Evolutionary conservation across 35 echinoderm and acorn worm genomes (phyloP), one percentile per base, ranked within the genome.

Genomic region (Apostichopus parvimensis): DNA sequence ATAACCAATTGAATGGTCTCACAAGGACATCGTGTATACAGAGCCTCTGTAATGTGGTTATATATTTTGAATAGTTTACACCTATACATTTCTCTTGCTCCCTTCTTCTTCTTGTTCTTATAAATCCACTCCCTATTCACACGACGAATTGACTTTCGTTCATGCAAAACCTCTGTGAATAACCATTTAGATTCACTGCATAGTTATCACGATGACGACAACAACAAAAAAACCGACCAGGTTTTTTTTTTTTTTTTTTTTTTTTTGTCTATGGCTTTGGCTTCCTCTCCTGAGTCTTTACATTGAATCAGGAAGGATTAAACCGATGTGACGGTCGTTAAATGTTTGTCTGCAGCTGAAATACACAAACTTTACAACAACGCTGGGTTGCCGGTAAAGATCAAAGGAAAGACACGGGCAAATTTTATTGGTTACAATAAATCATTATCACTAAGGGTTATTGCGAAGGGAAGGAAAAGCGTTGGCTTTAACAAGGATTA

Each of bases 381-480:
- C 64, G 64, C 64, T 45, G 34, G 34, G 34, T 45, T 14, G 64
- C 64, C 64, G 64, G 64, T 18, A 68, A 68, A 68, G 11, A 68
- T 68, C 64, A 68, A 68, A 68, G 64, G 64, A 68, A 68, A 68
- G 11, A 68, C 64, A 14, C 11, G 11, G 18, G 64, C 64, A 68
- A 68, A 68, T 68, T 68, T 68, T 68, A 68, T 68, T 68, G 64
- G 64, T 68, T 68, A 68, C 64, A 68, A 68, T 68, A 68, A 68
- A 68, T 68, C 64, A 68, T 68, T 68, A 68, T 68, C 64, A 68
- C 64, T 68, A 68, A 68, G 64, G 64, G 11, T 11, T 14, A 11
- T 14, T 11, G 18, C 11, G 18, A 14, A 68, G 18, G 64, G 18
- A 68, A 18, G 5, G 18, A 18, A 18, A 5, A 68, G 18, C 11